Evolutionary conservation across 2,113 vertebrate genomes (phyloP).

Genomic region (Mirounga angustirostris): DNA sequence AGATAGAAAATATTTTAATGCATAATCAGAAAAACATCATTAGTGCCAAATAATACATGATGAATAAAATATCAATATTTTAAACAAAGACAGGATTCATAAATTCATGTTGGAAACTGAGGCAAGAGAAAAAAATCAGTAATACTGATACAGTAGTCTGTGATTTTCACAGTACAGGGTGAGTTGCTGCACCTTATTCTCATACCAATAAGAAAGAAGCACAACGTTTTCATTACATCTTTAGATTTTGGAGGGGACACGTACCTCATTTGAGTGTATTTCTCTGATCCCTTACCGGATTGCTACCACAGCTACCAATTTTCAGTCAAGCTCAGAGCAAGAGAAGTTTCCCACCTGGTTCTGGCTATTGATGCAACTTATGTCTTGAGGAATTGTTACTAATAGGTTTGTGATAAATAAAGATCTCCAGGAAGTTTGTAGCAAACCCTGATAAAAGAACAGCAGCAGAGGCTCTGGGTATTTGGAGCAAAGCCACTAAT

Average conservation of each 20-base stretch:
- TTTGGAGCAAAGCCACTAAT: not conserved
- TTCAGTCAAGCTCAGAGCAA: not conserved
- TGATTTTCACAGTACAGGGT: not conserved
- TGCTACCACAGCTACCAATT: not conserved
- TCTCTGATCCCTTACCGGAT: not conserved
- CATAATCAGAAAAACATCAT: not conserved
- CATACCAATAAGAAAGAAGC: not conserved
- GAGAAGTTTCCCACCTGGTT: not conserved
- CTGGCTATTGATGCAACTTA: not conserved
- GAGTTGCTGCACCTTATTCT: not conserved
- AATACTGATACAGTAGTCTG: not conserved
- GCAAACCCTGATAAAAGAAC: not conserved
- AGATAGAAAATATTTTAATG: not conserved
- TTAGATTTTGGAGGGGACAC: not conserved
- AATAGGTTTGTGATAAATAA: not conserved
- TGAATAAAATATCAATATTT: not conserved
- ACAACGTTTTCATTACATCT: not conserved
- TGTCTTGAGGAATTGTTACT: not conserved
- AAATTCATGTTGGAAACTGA: not conserved
- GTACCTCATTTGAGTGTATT: not conserved
- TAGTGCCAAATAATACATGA: not conserved
- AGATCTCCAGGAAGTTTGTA: not conserved
- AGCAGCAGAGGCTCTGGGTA: not conserved
- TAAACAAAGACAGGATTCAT: not conserved
- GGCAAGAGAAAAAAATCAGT: not conserved